A percentile compares a stretch with the other conserved stretches of the same genome.
phyloP scores from a whole-genome alignment of 2,888 invertebrate genomes.

The Anagyrus pseudococci region DNA sequence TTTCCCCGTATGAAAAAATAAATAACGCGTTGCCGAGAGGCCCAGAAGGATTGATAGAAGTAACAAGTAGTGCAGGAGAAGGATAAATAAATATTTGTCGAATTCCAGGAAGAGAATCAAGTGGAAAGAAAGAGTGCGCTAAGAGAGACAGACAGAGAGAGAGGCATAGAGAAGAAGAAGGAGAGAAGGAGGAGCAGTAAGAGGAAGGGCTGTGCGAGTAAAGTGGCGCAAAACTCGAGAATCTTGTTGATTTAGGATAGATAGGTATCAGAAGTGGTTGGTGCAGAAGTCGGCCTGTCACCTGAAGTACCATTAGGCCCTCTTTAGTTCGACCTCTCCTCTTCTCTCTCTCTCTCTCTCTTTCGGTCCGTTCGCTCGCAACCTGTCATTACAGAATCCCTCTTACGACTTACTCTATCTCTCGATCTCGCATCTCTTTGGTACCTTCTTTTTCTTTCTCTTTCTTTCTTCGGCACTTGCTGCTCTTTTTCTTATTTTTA shows the following conservation, averaged over 20 bases:
- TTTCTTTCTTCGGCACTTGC: not conserved
- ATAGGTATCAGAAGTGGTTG: conserved; percentile 57
- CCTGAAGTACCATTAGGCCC: conserved; percentile 58
- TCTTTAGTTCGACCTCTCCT: conserved; percentile 44
- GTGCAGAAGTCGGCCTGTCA: conserved; percentile 57
- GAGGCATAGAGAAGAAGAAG: not conserved
- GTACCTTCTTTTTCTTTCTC: not conserved
- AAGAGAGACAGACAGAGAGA: not conserved
- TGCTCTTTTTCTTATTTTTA: not conserved
- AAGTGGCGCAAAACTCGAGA: too few relatives aligned
- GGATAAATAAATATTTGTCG: not conserved
- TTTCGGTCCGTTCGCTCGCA: too few relatives aligned
- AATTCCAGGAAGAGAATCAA: not conserved
- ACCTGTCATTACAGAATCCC: too few relatives aligned
- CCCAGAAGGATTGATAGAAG: not conserved
- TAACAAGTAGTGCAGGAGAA: not conserved
- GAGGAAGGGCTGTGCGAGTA: too few relatives aligned
- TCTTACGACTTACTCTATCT: conserved; percentile 1
- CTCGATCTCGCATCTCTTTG: not conserved
- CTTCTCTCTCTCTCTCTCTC: not conserved
- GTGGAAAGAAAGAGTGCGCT: too few relatives aligned
- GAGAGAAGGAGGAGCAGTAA: too few relatives aligned
- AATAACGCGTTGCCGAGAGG: not conserved
- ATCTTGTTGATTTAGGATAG: conserved; percentile 60
- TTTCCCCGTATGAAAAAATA: not conserved